Conservation (phyloP, 2,888 invertebrate species). For the Parochlus steinenii region DNA sequence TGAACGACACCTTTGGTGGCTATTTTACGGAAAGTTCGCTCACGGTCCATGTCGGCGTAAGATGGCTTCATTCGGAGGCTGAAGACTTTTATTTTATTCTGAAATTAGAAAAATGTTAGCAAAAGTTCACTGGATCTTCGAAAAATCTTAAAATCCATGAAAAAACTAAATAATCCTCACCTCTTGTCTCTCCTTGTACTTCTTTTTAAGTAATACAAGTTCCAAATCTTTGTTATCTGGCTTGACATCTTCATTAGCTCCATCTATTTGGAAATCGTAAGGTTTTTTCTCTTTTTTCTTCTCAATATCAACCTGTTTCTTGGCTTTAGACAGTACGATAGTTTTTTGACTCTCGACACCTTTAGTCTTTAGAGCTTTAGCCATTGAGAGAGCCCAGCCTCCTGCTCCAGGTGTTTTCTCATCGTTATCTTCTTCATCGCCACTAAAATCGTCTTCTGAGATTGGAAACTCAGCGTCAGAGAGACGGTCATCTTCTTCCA, state of each 20-base stretch:
- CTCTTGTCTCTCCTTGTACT: constrained; percentile 6
- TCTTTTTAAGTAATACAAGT: constrained; percentile 12
- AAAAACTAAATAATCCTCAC: background rate
- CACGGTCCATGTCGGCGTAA: constrained; percentile 56
- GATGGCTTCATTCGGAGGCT: constrained; percentile 55
- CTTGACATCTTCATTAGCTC: constrained; percentile 35
- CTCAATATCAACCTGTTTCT: constrained; percentile 42
- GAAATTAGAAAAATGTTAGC: constrained; percentile 12
- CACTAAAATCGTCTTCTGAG: constrained; percentile 15
- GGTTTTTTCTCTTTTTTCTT: constrained; percentile 32
- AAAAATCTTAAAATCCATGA: background rate
- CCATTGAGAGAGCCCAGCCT: constrained; percentile 70
- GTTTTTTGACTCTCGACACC: constrained; percentile 61
- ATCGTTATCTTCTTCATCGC: constrained; percentile 16
- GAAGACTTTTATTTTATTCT: constrained; percentile 6
- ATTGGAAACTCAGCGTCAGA: constrained; percentile 12
- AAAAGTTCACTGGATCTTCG: constrained; percentile 14
- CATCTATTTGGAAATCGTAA: constrained; percentile 49
- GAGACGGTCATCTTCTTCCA: constrained; percentile 10
- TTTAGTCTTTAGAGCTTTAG: constrained; percentile 56
- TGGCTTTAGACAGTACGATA: constrained; percentile 62
- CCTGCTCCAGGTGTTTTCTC: constrained; percentile 35
- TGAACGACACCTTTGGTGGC: constrained; percentile 88
- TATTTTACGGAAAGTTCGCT: constrained; percentile 60
- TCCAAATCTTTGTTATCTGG: constrained; percentile 20